Percentiles rank a stretch among this genome's conserved stretches.
phyloP scores from a whole-genome alignment of 2,797 vertebrate species.

The Gephyroberyx darwinii region DNA sequence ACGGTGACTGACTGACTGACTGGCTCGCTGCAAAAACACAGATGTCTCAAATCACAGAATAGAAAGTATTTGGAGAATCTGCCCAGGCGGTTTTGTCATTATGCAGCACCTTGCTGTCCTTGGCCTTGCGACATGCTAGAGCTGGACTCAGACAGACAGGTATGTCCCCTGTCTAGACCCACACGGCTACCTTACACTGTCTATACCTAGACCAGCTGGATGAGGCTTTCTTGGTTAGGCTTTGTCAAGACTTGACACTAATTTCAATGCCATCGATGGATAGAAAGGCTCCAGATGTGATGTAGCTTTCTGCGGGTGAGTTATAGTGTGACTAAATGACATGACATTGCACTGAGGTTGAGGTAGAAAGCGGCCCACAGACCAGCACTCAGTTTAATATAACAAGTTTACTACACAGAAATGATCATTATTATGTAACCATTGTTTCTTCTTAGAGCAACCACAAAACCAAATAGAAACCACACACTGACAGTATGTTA shows the following conservation, averaged over 20 bases:
- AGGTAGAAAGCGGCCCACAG: not conserved
- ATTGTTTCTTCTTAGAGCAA: conserved; percentile 10
- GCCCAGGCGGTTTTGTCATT: conserved; percentile 65
- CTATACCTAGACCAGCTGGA: conserved; percentile 5
- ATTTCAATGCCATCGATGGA: not conserved
- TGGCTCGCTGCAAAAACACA: conserved; percentile 66
- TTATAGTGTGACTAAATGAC: conserved; percentile 23
- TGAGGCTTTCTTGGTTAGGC: not conserved
- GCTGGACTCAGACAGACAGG: conserved; percentile 57
- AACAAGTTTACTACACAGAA: conserved; percentile 4
- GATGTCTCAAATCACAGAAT: conserved; percentile 64
- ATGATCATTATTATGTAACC: conserved; percentile 11
- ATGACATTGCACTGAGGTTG: not conserved
- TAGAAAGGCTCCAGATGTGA: not conserved
- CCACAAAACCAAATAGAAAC: conserved; percentile 16
- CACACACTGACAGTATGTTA: conserved; percentile 10
- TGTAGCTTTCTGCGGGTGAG: conserved; percentile 1
- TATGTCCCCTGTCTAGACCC: conserved; percentile 67
- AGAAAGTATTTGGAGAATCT: conserved; percentile 68
- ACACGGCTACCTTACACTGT: conserved; percentile 21
- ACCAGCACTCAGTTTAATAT: conserved; percentile 7
- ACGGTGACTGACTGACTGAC: conserved; percentile 39
- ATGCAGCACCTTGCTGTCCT: conserved; percentile 60
- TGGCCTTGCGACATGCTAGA: conserved; percentile 48
- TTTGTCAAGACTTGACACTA: not conserved